Evolutionary conservation across 1,140 invertebrate genomes (phyloP), one percentile per base, ranked within the genome.

Genomic region (Bombus breviceps): DNA sequence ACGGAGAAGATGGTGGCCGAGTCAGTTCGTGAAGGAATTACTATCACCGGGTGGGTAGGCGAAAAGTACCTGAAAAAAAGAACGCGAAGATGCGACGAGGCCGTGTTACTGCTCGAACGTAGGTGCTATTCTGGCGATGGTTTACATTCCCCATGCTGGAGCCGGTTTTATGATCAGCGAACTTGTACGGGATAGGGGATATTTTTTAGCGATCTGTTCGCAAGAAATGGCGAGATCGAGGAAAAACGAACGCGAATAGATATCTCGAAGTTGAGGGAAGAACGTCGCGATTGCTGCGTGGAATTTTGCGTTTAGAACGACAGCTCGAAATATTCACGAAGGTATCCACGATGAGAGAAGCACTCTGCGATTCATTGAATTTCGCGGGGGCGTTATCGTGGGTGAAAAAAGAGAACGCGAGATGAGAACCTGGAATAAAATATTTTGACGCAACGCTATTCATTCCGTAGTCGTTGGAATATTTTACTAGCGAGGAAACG

Each of bases 111-210:
- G 68, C 59, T 57, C 39, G 85, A 78, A 91, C 91, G 86, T 89
- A 89, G 85, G 84, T 91, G 90, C 82, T 91, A 91, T 90, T 73
- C 79, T 32, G 15, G 34, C 85, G 86, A 92, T 88, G 81, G 91
- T 86, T 85, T 84, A 86, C 91, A 91, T 92, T 92, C 85, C 59
- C 87, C 86, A 75, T 84, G 86, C 83, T 34, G 81, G 64, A 85
- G 84, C 86, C 87, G 83, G 87, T 91, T 91, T 92, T 93, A 93
- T 87, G 89, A 88, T 64, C 87, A 53, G 59, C 64, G 73, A 79
- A 90, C 72, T 83, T 85, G 73, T 66, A 78, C 68, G 47, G 85
- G 83, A 88, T 86, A 68, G 57, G 28, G 85, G 72, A 91, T 88
- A 89, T 74, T 88, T 90, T 91, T 73, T 86, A 77, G 87, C 77